Base-by-base conservation (phyloP, 2,797 vertebrate genomes). In the Euthynnus affinis region DNA sequence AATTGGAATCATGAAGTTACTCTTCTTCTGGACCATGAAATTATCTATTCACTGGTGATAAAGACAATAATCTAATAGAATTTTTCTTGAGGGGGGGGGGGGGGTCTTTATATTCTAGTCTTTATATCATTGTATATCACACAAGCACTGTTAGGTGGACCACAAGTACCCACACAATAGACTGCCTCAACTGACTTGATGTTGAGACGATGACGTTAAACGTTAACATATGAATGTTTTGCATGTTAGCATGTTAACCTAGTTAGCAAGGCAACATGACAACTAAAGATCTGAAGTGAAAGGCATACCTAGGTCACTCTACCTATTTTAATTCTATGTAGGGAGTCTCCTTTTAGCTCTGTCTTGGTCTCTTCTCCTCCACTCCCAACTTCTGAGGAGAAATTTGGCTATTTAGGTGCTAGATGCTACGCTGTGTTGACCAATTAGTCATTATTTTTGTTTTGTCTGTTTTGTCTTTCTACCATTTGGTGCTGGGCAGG, bases 1-100 rank as follows among this genome's bases (percentile, higher is more conserved):
- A 72, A 76, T 71, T 84, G 55, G 44, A 71, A 78, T 60, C 59
- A 68, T 29, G 17, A 76, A 60, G 53, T 53, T 60, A 73, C 58
- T 82, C 67, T 46, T 75, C 57, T 71, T 61, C 61, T 82, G 69
- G 81, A 64, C 60, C 76, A 71, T 82, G 66, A 84, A 84, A 87
- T 87, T 0, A 79, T 83, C 55, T 82, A 15, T 63, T 70, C 46
- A 57, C 6, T 44, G 40, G 63, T 40, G 25, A 51, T 40, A 69
- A 59, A 60, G 23, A 76, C 9, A 40, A 74, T 7, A 2, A 40
- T 71, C 71, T 46, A 6, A 72, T 53, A 49, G 46, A 49, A 20
- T 58, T 20, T 58, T 5, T 15, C 27, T 32, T 27, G 32, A 3
- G 37, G 13, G 3, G 37, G 37, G 3, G 3, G 0, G 37, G 34